Base-by-base conservation (phyloP, 2,888 invertebrate species). In the Chymomyza procnemis region DNA sequence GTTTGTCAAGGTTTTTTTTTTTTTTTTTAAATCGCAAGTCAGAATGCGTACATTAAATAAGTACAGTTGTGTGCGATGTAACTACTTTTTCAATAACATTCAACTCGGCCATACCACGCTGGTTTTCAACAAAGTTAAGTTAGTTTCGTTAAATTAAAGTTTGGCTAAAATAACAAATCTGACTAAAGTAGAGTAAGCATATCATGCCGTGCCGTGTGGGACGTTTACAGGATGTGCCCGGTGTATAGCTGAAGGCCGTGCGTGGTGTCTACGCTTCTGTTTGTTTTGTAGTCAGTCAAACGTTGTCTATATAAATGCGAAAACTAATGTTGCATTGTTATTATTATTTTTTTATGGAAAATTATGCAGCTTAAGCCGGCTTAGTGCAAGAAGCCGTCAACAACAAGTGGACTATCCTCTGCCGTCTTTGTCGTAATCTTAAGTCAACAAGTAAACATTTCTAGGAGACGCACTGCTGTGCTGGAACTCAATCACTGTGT, bases 181-280 rank as follows among this genome's bases (percentile, higher is more conserved):
- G n/a, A n/a, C n/a, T n/a, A n/a, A n/a, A n/a, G n/a, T n/a, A n/a
- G n/a, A n/a, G 1, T 26, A 99, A 99, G 89, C 99, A 99, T 90
- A 97, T 97, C 88, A 95, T 97, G 62, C 99, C 99, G 57, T 95
- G 96, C 54, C 92, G 95, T 68, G 96, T 96, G 0, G 98, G 98
- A 54, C 94, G 96, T 89, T 91, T 97, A 59, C 95, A 96, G 91
- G 99, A 99, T 91, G 95, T 97, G 77, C 99, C 99, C 70, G 98
- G 99, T 68, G 97, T 99, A 62, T 98, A 97, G 91, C 92, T 99
- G 47, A 97, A 95, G 90, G 98, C 98, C 86, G 95, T 99, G 2
- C 93, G 99, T 72, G 99, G 99, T 64, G 97, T 96, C 89, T 97
- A 26, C 6, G 4, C 8, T 26, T 62, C n/a, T 9, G 19, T 47